These are phyloP conservation scores for Psittacula cyanocephala DNA, from an alignment of 2,113 vertebrate genomes.

Conservation along the genomic window DNA sequence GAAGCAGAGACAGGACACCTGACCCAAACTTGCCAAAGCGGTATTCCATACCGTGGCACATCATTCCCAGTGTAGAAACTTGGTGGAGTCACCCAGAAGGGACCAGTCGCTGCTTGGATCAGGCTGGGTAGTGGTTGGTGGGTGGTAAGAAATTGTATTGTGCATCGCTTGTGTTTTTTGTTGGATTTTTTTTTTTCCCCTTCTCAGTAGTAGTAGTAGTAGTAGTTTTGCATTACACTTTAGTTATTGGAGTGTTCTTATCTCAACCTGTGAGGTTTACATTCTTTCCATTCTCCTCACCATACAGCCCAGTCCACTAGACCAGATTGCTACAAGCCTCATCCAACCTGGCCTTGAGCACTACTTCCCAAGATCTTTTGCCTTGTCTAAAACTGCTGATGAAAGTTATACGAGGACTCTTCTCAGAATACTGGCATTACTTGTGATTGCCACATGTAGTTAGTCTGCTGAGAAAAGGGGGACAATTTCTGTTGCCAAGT, in stretches of 20 bases:
- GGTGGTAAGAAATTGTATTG: neutral
- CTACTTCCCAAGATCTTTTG: neutral
- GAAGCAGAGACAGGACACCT: neutral
- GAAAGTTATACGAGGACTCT: neutral
- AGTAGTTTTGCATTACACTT: neutral
- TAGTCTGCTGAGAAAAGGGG: neutral
- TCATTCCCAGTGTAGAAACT: neutral
- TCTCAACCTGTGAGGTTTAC: neutral
- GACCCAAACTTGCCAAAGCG: neutral
- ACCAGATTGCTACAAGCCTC: neutral
- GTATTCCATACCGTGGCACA: neutral
- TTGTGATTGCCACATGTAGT: neutral
- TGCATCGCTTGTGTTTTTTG: neutral
- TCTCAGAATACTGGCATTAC: no score
- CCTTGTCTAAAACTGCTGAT: neutral
- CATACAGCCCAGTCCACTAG: neutral
- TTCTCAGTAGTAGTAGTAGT: neutral
- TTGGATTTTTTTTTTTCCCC: neutral
- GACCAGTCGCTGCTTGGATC: neutral
- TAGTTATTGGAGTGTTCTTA: neutral
- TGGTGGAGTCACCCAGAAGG: neutral
- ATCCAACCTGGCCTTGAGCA: neutral
- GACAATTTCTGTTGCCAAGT: neutral
- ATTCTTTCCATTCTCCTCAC: neutral
- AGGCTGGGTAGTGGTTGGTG: neutral